Conservation (phyloP, 2,113 vertebrate species). For the Sphyrna mokarran region DNA sequence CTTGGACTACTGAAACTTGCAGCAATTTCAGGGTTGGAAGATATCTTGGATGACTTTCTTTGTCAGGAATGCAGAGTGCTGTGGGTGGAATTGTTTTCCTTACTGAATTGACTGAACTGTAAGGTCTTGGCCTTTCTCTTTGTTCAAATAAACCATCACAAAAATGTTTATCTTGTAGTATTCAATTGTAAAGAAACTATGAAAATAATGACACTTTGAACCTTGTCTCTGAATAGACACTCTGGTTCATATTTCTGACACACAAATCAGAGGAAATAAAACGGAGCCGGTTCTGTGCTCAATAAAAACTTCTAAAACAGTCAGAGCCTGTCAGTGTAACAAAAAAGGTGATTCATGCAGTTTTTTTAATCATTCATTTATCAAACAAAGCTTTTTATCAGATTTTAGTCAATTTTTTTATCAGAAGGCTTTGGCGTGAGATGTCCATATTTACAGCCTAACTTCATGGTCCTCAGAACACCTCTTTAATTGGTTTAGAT, state of each 20-base stretch:
- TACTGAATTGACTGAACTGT: neutral
- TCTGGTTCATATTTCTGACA: neutral
- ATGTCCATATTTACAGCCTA: neutral
- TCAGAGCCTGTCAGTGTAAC: neutral
- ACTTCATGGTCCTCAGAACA: neutral
- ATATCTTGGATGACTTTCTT: neutral
- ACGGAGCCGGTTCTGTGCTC: neutral
- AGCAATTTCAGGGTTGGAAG: neutral
- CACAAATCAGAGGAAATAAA: neutral
- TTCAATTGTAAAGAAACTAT: neutral
- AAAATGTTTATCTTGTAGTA: neutral
- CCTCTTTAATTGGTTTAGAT: neutral
- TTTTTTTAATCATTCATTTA: no score
- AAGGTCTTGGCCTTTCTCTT: neutral
- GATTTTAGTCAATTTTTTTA: neutral
- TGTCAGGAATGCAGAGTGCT: conserved; percentile 11
- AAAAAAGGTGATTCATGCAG: no score
- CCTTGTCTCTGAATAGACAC: neutral
- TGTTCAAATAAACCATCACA: neutral
- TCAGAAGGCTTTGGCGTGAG: neutral
- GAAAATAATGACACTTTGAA: neutral
- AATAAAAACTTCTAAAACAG: neutral
- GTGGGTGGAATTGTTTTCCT: neutral
- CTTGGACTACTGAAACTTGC: neutral
- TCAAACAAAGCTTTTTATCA: no score